A percentile compares a stretch with the other conserved stretches of the same genome.
phyloP scores from a whole-genome alignment of 1,140 invertebrate genomes.

The Anadara kagoshimensis region DNA sequence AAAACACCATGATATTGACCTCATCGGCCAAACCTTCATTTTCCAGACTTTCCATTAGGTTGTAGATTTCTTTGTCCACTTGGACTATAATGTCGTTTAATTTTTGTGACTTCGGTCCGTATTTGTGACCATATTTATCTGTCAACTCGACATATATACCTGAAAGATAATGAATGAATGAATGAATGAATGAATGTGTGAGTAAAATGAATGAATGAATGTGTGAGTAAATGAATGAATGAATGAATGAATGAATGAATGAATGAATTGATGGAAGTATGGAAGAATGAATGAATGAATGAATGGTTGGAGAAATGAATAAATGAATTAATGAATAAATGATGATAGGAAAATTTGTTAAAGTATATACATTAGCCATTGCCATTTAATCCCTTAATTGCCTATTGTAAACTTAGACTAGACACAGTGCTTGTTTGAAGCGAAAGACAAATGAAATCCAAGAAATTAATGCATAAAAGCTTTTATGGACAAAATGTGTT shows the following conservation, averaged over 20 bases:
- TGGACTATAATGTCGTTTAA: slow-evolving; percentile 43
- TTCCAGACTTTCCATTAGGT: slow-evolving; percentile 54
- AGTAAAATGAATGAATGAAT: not conserved
- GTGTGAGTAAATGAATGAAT: too few species aligned
- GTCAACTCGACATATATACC: slow-evolving; percentile 60
- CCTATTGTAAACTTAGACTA: too few species aligned
- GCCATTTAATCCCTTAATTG: too few species aligned
- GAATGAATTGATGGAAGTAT: not conserved
- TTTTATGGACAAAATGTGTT: too few species aligned
- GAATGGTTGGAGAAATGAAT: not conserved
- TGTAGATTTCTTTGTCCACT: slow-evolving; percentile 57
- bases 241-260: not conserved
- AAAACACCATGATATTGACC: slow-evolving; percentile 73
- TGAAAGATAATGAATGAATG: slow-evolving; percentile 15
- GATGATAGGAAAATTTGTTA: too few species aligned
- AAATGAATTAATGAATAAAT: too few species aligned
- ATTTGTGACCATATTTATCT: slow-evolving; percentile 58
- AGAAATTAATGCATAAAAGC: too few species aligned
- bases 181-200: not conserved
- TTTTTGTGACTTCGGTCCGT: slow-evolving; percentile 49
- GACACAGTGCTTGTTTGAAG: too few species aligned
- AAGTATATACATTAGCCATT: too few species aligned
- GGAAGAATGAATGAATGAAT: not conserved
- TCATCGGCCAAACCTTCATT: slow-evolving; percentile 29
- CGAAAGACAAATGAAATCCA: too few species aligned